These are phyloP conservation scores for Hirudo medicinalis DNA, from an alignment of 1,140 invertebrate species.

Conservation along the genomic window DNA sequence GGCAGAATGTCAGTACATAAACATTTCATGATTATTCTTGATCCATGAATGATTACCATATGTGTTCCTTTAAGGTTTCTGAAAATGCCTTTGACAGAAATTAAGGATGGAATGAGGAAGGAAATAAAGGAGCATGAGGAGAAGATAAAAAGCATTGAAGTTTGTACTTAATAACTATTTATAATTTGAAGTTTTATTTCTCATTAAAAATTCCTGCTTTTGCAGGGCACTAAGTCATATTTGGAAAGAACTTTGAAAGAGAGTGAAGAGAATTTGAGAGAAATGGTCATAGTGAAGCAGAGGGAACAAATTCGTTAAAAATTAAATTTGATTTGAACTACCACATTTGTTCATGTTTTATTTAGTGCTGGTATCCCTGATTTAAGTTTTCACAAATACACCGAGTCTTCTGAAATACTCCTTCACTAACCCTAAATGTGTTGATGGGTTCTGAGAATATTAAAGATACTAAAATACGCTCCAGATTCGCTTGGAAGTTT, in stretches of 20 bases:
- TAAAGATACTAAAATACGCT: too few relatives aligned
- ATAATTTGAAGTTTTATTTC: background rate
- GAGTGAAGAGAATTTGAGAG: slow-evolving; percentile 66
- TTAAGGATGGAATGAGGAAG: slow-evolving; percentile 52
- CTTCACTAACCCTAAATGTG: too few relatives aligned
- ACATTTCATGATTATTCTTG: background rate
- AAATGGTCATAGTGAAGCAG: slow-evolving; percentile 53
- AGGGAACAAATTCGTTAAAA: slow-evolving; percentile 16
- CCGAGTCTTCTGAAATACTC: too few relatives aligned
- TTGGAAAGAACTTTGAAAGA: slow-evolving; percentile 65
- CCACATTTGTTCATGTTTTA: too few relatives aligned
- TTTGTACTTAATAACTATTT: slow-evolving; percentile 23
- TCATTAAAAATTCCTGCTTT: slow-evolving; percentile 21
- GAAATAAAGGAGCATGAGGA: slow-evolving; percentile 50
- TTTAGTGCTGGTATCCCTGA: too few relatives aligned
- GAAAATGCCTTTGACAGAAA: slow-evolving; percentile 45
- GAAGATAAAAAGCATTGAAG: slow-evolving; percentile 59
- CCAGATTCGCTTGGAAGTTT: too few relatives aligned
- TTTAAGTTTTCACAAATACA: too few relatives aligned
- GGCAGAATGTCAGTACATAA: slow-evolving; percentile 53
- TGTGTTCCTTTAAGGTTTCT: background rate
- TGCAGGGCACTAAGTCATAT: slow-evolving; percentile 57
- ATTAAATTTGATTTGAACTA: too few relatives aligned
- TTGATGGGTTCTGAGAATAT: too few relatives aligned
- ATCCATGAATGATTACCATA: background rate